phyloP scores from a whole-genome alignment of 2,888 invertebrate genomes.

The Callimorpha dominula region DNA sequence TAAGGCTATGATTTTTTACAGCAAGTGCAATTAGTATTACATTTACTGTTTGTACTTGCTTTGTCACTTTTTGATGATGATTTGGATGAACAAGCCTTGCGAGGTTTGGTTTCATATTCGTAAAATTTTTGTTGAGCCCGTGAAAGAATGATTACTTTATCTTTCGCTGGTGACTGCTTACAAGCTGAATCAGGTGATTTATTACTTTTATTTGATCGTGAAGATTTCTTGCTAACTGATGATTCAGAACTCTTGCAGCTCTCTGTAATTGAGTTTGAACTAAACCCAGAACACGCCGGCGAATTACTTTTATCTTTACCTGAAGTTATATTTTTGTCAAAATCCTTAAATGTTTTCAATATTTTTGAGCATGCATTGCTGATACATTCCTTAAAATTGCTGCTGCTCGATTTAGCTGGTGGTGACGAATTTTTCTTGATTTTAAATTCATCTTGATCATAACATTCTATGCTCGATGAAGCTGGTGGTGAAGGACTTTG shows the following conservation, averaged over 20 bases:
- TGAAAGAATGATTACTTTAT: not conserved
- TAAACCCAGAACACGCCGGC: not conserved
- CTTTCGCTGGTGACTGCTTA: not conserved
- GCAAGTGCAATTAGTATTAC: not conserved
- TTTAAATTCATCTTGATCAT: not conserved
- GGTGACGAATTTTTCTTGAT: not conserved
- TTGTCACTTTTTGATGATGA: not conserved
- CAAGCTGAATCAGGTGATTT: not conserved
- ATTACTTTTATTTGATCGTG: not conserved
- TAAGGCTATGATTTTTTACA: not conserved
- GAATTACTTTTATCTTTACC: not conserved
- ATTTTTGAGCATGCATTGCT: not conserved
- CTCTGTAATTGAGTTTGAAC: not conserved
- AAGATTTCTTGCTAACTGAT: not conserved
- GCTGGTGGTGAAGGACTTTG: not conserved
- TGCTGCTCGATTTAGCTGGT: not conserved
- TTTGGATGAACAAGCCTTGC: not conserved
- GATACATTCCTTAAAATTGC: not conserved
- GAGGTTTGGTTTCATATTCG: not conserved
- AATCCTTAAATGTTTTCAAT: not conserved
- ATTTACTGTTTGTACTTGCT: not conserved
- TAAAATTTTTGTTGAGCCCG: conserved; percentile 13
- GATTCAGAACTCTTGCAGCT: not conserved
- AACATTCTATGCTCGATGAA: not conserved
- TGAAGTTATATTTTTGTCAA: not conserved